These are phyloP conservation scores for Thymelicus acteon DNA, from an alignment of 2,888 invertebrate genomes.

Conservation along the genomic window DNA sequence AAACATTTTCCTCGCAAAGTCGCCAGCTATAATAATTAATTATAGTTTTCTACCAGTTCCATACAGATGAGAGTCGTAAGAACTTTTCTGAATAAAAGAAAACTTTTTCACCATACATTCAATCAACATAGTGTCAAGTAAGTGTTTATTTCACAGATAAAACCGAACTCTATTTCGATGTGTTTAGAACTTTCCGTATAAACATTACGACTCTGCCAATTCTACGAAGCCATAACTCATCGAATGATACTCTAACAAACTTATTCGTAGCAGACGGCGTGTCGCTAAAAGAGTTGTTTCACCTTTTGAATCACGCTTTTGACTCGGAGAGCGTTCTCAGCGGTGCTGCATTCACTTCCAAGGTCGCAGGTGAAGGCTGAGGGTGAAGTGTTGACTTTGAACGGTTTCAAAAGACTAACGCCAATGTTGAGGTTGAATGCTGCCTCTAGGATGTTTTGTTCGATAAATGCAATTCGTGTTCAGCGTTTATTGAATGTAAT, in stretches of 20 bases:
- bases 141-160: neutral
- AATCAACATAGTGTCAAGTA: no score
- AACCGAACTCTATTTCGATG: neutral
- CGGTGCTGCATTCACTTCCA: conserved; percentile 19
- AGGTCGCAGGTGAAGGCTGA: conserved; percentile 29
- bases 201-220: neutral
- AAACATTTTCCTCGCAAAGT: no score
- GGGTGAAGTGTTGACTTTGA: conserved; percentile 28
- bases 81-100: no score
- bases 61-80: no score
- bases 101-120: no score
- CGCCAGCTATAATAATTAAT: no score
- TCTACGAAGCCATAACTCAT: conserved; percentile 2
- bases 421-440: conserved; percentile 22
- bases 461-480: conserved; percentile 7
- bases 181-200: neutral
- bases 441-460: conserved; percentile 18
- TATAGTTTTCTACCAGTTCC: no score
- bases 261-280: conserved; percentile 32
- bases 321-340: conserved; percentile 30
- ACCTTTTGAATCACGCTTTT: conserved; percentile 38
- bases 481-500: conserved; percentile 1
- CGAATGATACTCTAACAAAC: conserved; percentile 10
- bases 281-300: conserved; percentile 35
- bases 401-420: conserved; percentile 27